Percentiles rank a stretch among this genome's conserved stretches.
These are phyloP conservation scores for Syngnathus rostellatus DNA, from an alignment of 2,797 vertebrate genomes.

Conservation along the genomic window DNA sequence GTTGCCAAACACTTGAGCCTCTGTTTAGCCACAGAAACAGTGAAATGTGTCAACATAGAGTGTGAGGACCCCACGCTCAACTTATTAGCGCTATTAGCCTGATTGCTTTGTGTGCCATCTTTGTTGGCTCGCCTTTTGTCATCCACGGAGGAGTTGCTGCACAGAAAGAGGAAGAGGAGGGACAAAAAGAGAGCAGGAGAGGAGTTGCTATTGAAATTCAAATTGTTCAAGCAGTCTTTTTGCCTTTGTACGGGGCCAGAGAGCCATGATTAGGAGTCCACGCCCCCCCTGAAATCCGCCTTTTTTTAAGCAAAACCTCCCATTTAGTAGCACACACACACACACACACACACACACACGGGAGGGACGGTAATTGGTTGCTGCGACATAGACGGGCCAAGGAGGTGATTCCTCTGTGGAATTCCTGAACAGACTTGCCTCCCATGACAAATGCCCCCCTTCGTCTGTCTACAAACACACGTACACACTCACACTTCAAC, in stretches of 20 bases:
- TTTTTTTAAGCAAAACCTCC: slow-evolving; percentile 51
- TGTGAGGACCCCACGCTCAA: slow-evolving; percentile 64
- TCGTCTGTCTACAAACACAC: slow-evolving; percentile 17
- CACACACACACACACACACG: slow-evolving; percentile 18
- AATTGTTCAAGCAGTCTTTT: slow-evolving; percentile 59
- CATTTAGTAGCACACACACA: slow-evolving; percentile 21
- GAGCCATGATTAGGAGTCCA: slow-evolving; percentile 69
- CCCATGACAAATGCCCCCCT: slow-evolving; percentile 35
- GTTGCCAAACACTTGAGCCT: slow-evolving; percentile 69
- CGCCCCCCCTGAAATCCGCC: slow-evolving; percentile 3
- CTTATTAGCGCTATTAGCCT: slow-evolving; percentile 74
- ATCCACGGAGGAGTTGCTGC: slow-evolving; percentile 25
- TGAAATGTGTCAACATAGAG: slow-evolving; percentile 70
- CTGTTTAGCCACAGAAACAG: slow-evolving; percentile 71
- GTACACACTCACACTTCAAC: slow-evolving; percentile 22
- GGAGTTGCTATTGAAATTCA: slow-evolving; percentile 69
- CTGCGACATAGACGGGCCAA: slow-evolving; percentile 55
- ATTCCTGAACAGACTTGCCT: slow-evolving; percentile 51
- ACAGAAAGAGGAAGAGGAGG: slow-evolving; percentile 15
- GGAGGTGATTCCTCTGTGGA: slow-evolving; percentile 66
- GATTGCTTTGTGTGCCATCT: slow-evolving; percentile 67
- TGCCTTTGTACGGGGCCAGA: slow-evolving; percentile 62
- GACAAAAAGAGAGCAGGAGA: slow-evolving; percentile 32
- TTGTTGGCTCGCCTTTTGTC: slow-evolving; percentile 66
- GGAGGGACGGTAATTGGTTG: slow-evolving; percentile 61